Conservation (phyloP, 2,113 vertebrate species). For the Caretta caretta region DNA sequence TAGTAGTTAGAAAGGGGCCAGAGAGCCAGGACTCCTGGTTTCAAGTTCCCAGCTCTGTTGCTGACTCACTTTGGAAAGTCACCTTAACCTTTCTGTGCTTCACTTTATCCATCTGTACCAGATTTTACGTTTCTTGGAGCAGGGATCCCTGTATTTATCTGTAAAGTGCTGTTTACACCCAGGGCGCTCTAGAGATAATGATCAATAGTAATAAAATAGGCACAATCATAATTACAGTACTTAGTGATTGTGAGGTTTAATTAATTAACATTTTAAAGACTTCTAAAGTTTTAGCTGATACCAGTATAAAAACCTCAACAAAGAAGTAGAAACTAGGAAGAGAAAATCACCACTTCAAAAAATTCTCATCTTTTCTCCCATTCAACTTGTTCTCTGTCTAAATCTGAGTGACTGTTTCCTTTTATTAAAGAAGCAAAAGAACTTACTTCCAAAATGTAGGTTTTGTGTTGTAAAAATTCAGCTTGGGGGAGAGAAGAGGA, state of each 20-base stretch:
- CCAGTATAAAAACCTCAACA: background rate
- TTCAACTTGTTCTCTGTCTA: conserved; percentile 24
- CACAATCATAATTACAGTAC: background rate
- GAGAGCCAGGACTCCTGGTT: background rate
- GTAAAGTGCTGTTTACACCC: conserved; percentile 12
- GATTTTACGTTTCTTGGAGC: conserved; percentile 35
- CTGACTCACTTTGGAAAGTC: conserved; percentile 36
- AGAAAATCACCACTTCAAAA: background rate
- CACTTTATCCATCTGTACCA: conserved; percentile 27
- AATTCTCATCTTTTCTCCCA: conserved; percentile 21
- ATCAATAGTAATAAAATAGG: conserved; percentile 60
- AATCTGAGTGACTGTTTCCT: conserved; percentile 13
- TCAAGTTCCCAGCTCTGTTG: background rate
- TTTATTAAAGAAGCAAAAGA: conserved; percentile 6
- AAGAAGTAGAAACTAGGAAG: background rate
- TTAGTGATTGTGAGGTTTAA: conserved; percentile 45
- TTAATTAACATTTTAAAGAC: conserved; percentile 50
- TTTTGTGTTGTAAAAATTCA: background rate
- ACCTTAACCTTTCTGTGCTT: conserved; percentile 55
- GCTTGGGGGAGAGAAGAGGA: fast-evolving
- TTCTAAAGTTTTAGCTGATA: background rate
- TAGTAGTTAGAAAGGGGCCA: conserved; percentile 5
- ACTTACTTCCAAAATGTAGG: conserved; percentile 1
- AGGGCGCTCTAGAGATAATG: conserved; percentile 52
- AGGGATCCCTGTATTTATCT: background rate